These are phyloP conservation scores for Canis aureus DNA, from an alignment of 2,113 vertebrate genomes.

Conservation along the genomic window DNA sequence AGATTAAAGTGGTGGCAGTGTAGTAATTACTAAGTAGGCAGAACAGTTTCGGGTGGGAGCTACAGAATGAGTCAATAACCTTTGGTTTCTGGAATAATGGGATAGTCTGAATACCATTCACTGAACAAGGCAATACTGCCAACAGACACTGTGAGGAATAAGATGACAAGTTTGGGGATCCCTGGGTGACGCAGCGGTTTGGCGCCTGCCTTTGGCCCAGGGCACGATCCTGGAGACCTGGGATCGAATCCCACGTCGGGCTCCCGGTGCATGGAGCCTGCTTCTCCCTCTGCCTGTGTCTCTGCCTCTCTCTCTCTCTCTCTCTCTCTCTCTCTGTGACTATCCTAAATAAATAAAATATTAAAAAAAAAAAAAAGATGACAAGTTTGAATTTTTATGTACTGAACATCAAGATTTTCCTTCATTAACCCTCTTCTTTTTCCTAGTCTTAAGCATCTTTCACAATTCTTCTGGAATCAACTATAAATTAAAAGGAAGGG, in stretches of 20 bases:
- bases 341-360: too few relatives aligned
- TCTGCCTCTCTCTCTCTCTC: too few relatives aligned
- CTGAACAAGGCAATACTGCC: accelerated
- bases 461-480: not conserved
- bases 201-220: too few relatives aligned
- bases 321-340: too few relatives aligned
- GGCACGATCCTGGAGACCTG: too few relatives aligned
- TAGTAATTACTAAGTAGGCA: not conserved
- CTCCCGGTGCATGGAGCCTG: too few relatives aligned
- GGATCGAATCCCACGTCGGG: too few relatives aligned
- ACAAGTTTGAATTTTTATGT: not conserved
- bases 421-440: not conserved
- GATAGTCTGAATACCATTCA: not conserved
- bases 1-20: not conserved
- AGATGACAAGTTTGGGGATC: not conserved
- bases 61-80: not conserved
- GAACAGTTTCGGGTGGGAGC: not conserved
- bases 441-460: not conserved
- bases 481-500: not conserved
- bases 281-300: too few relatives aligned
- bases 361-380: too few relatives aligned
- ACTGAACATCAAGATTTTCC: not conserved
- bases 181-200: too few relatives aligned
- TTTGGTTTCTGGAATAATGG: not conserved
- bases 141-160: not conserved